A percentile compares a stretch with the other conserved stretches of the same genome.
Evolutionary conservation across 2,113 vertebrate genomes (phyloP).

Genomic region (Nasalis larvatus): DNA sequence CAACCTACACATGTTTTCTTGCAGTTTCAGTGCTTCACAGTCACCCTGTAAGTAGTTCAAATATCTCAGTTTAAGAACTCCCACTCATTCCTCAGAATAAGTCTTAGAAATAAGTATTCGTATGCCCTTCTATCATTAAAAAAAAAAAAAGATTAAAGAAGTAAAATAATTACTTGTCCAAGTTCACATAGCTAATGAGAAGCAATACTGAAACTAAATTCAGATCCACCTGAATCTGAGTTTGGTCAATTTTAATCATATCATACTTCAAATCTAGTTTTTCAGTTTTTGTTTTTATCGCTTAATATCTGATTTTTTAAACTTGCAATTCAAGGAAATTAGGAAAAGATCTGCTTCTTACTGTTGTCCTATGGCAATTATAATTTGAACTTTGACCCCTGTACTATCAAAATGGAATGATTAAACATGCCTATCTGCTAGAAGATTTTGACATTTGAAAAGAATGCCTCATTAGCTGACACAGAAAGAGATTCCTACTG

Average conservation of each 20-base stretch:
- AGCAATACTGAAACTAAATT: background rate
- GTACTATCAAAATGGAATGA: slow-evolving; percentile 49
- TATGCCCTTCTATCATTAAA: background rate
- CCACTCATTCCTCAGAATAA: background rate
- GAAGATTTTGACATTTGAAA: slow-evolving; percentile 40
- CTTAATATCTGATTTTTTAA: background rate
- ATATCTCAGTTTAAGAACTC: background rate
- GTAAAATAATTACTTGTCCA: background rate
- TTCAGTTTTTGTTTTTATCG: background rate
- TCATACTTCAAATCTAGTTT: background rate
- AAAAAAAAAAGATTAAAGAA: background rate
- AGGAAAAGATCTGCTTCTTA: background rate
- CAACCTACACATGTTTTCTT: background rate
- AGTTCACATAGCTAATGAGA: background rate
- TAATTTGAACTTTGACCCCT: slow-evolving; percentile 55
- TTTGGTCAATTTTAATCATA: background rate
- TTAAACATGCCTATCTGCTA: slow-evolving; percentile 44
- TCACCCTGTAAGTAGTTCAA: background rate
- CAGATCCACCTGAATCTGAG: background rate
- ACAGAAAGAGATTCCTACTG: background rate
- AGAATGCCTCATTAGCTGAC: slow-evolving; percentile 58
- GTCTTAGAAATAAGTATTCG: background rate
- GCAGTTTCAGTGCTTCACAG: background rate
- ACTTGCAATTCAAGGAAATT: background rate
- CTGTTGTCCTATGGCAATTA: slow-evolving; percentile 42